Base-by-base conservation (phyloP, 2,888 invertebrate genomes). In the Marasmarcha lunaedactyla region DNA sequence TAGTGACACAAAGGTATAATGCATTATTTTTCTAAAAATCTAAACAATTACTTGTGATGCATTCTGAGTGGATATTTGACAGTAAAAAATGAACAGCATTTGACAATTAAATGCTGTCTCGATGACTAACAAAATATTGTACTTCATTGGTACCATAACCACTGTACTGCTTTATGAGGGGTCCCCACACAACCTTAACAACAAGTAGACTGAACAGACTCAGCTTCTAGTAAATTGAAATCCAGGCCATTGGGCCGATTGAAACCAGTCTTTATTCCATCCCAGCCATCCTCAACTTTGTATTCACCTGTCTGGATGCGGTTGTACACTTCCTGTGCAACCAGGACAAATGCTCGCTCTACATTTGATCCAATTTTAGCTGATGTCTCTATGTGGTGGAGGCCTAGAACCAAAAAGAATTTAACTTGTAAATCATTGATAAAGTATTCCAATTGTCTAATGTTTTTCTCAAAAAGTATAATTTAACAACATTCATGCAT, bases 321-420 rank as follows among this genome's bases (percentile, higher is more conserved):
- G 59, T 93, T 91, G 71, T 93, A 94, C 2, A 93, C 92, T 71
- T 97, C 95, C 73, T 95, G 93, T 38, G 97, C 95, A 13, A 98
- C 92, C 50, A 90, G 88, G 42, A 90, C 89, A 72, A 98, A 98
- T 7, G 95, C 94, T 59, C 95, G 93, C 78, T 97, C 95, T 1
- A 98, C 96, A 69, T 97, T 97, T 43, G 91, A 85, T 5, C 98
- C 97, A 5, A 90, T 93, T 58, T 93, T 92, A 1, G 98, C 96
- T 36, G 97, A 97, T n/a, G 98, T 98, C 81, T 98, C 98, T 39
- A 98, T 89, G 59, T 95, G 96, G 69, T 93, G 93, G 49, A 98
- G 86, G 34, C 84, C 84, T 84, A 52, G 26, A 62, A 65, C 37
- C n/a, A n/a, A n/a, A n/a, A n/a, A n/a, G n/a, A n/a, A n/a, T n/a